Conservation (phyloP, 2,113 vertebrate species). For the Harpagus bidentatus region DNA sequence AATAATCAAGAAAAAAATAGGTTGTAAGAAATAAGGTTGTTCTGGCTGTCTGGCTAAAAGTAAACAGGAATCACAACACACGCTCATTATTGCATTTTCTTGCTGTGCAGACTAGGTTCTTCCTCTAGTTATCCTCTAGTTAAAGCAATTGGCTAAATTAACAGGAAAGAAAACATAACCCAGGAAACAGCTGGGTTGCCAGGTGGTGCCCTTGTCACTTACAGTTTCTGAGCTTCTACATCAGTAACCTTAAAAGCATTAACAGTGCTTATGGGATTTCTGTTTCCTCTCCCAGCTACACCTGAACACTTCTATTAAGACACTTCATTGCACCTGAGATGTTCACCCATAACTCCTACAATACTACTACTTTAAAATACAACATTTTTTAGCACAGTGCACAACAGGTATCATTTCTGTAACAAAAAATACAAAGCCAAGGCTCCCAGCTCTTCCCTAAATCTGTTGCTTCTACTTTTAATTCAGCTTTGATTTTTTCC, state of each 20-base stretch:
- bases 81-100: not conserved
- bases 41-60: not conserved
- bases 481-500: not conserved
- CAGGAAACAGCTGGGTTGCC: not conserved
- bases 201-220: not conserved
- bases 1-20: not conserved
- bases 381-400: not conserved
- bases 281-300: not conserved
- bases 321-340: not conserved
- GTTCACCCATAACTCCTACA: not conserved
- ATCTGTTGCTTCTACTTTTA: not conserved
- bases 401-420: not conserved
- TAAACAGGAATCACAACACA: not conserved
- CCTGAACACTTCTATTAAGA: not conserved
- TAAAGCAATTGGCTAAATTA: not conserved
- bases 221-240: not conserved
- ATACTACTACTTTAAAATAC: not conserved
- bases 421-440: not conserved
- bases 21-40: not conserved
- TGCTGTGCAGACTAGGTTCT: not conserved
- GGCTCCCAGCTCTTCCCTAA: not conserved
- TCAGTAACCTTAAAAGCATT: not conserved
- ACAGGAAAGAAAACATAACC: not conserved
- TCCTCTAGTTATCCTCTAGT: not conserved
- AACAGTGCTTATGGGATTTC: fast-evolving